phyloP scores from a whole-genome alignment of 2,113 vertebrate species.

The Ictidomys tridecemlineatus region DNA sequence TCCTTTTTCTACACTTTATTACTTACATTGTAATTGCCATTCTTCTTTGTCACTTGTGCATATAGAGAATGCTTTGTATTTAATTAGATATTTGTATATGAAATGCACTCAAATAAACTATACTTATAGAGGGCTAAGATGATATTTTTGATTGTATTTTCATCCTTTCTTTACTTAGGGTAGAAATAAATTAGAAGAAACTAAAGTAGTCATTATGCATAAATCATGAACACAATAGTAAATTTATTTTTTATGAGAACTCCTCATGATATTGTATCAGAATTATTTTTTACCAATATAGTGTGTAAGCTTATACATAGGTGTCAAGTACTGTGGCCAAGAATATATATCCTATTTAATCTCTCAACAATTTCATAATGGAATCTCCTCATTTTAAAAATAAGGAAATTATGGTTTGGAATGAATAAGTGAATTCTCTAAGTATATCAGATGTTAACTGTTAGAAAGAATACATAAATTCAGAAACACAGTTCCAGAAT shows the following conservation, averaged over 20 bases:
- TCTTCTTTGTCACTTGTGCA: neutral
- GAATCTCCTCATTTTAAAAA: neutral
- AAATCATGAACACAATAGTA: neutral
- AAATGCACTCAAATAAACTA: neutral
- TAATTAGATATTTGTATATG: neutral
- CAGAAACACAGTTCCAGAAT: neutral
- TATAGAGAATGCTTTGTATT: neutral
- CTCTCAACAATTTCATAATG: neutral
- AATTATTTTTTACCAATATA: neutral
- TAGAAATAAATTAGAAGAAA: neutral
- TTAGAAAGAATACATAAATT: neutral
- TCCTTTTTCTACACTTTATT: neutral
- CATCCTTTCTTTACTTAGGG: neutral
- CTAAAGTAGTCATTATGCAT: neutral
- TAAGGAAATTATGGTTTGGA: neutral
- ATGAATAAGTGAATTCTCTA: neutral
- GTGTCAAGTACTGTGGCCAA: neutral
- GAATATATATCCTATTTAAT: constrained; percentile 14
- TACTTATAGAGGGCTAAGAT: neutral
- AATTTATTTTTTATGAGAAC: neutral
- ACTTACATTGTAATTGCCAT: neutral
- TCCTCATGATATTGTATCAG: neutral
- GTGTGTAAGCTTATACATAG: neutral
- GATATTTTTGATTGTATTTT: neutral
- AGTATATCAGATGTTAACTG: neutral